Evolutionary conservation across 2,797 vertebrate genomes (phyloP), one percentile per base, ranked within the genome.

Genomic region (Stomatorhinus walkeri): DNA sequence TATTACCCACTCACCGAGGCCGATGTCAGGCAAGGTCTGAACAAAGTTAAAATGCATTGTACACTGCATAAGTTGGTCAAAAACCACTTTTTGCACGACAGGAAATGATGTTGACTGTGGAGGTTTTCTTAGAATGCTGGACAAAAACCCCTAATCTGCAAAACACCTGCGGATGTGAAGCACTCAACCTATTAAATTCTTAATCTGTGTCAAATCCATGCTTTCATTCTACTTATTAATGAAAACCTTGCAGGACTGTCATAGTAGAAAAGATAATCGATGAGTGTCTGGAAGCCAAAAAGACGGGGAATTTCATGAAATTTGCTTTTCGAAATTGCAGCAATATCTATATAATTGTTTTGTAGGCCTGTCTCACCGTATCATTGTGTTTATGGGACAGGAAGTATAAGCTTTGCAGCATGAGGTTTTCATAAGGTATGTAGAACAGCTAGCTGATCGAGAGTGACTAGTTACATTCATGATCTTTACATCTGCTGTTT

Each of bases 101-200:
- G 85, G 85, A 87, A 87, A 40, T n/a, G 59, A 19, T n/a, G 28
- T 87, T 40, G 51, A 36, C 28, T 43, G 28, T 87, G 22, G 16
- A 43, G 51, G 52, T 87, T 32, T 87, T 56, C 85, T 87, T 54
- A 56, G 52, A 87, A 87, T 43, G 24, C 32, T n/a, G 52, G 85
- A 56, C 85, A 14, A 56, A 36, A 87, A 36, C 52, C 48, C 43
- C 24, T 24, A 52, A 52, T n/a, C 52, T 56, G 85, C 52, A 56
- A 56, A 59, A 36, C 24, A 87, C 52, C 14, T 36, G 52, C 85
- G 51, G 52, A 87, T 56, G 81, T 51, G 3, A 24, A 51, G 81
- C 81, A 9, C 8, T 6, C 46, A 85, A 81, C 76, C 36, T 81
- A 81, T 81, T n/a, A 81, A 46, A 81, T 46, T 8, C 36, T 81